A percentile compares a stretch with the other conserved stretches of the same genome.
Evolutionary conservation across 2,888 invertebrate genomes (phyloP).

Genomic region (Selenia dentaria): DNA sequence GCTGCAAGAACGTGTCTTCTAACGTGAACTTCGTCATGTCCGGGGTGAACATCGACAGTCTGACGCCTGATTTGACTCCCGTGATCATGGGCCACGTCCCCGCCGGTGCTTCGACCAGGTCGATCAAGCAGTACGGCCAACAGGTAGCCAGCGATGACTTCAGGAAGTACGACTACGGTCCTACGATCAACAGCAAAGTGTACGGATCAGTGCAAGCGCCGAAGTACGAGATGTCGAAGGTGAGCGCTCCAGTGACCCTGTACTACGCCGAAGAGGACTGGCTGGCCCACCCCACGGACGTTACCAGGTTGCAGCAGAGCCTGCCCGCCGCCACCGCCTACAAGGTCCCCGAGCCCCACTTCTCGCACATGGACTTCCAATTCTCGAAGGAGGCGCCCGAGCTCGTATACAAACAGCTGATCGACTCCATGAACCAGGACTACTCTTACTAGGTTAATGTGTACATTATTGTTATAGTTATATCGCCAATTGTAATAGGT

Average conservation of each 20-base stretch:
- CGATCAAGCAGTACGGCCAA: constrained; percentile 84
- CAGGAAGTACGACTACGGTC: constrained; percentile 68
- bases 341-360: constrained; percentile 80
- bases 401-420: constrained; percentile 62
- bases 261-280: constrained; percentile 86
- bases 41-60: constrained; percentile 83
- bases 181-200: constrained; percentile 57
- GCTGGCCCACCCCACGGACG: constrained; percentile 86
- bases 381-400: constrained; percentile 65
- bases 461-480: constrained; percentile 37
- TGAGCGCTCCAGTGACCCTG: constrained; percentile 67
- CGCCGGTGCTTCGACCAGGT: constrained; percentile 82
- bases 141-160: constrained; percentile 61
- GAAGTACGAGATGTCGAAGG: constrained; percentile 63
- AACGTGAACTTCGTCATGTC: constrained; percentile 86
- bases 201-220: constrained; percentile 66
- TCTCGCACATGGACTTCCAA: constrained; percentile 75
- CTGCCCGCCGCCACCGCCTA: constrained; percentile 83
- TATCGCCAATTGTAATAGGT: constrained; percentile 42
- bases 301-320: constrained; percentile 77
- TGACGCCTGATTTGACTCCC: constrained; percentile 81
- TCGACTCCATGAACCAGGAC: constrained; percentile 57
- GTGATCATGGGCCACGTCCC: constrained; percentile 82
- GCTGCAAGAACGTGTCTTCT: constrained; percentile 81
- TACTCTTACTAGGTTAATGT: constrained; percentile 32